These are phyloP conservation scores for Albula goreensis DNA, from an alignment of 2,113 vertebrate genomes.

Conservation along the genomic window DNA sequence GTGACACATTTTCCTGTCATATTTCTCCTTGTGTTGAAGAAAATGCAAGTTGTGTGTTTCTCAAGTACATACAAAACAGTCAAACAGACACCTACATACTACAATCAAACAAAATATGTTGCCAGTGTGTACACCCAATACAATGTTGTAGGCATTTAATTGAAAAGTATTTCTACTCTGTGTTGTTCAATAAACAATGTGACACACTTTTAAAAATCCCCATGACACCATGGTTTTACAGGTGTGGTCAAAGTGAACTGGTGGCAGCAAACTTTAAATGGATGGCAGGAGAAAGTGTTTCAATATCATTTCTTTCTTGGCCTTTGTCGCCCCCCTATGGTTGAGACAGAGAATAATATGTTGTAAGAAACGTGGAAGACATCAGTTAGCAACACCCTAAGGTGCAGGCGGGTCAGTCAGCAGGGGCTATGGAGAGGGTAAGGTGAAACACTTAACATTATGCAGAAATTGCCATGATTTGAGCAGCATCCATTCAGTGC, in stretches of 20 bases:
- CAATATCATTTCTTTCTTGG: not conserved
- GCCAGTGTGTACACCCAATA: not conserved
- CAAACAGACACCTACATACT: not conserved
- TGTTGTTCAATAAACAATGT: not conserved
- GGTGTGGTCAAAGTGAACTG: not conserved
- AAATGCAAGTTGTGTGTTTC: not conserved
- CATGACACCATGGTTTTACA: not conserved
- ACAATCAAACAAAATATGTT: not conserved
- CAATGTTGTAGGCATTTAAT: not conserved
- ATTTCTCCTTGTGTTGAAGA: not conserved
- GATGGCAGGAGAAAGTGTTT: not conserved
- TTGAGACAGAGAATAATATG: not conserved
- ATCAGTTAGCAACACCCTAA: not conserved
- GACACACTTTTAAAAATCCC: not conserved
- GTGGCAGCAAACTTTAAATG: not conserved
- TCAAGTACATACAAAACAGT: not conserved
- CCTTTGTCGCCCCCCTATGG: constrained; percentile 30
- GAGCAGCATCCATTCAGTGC: not conserved
- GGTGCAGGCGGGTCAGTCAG: not conserved
- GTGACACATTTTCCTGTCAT: not conserved
- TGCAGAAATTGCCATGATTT: not conserved
- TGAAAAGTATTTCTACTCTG: not conserved
- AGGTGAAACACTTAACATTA: not conserved
- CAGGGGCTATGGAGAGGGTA: not conserved
- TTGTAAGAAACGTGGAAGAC: not conserved